Evolutionary conservation across 2,113 vertebrate species (phyloP).

Genomic region (Pterocles orientalis): DNA sequence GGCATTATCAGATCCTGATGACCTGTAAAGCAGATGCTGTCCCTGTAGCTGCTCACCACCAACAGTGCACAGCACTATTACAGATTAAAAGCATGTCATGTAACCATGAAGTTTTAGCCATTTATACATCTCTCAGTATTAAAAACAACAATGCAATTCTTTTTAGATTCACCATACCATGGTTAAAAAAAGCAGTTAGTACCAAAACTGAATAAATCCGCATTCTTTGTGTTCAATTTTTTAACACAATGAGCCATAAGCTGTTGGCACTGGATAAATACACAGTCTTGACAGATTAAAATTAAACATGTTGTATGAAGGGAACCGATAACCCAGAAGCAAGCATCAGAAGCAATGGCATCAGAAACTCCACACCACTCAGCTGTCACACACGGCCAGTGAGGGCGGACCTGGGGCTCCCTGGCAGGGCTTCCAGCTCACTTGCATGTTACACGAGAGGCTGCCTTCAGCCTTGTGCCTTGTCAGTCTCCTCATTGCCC

Average conservation of each 20-base stretch:
- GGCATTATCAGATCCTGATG: too few species aligned
- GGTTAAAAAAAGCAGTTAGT: background rate
- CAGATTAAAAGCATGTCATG: background rate
- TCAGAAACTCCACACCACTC: background rate
- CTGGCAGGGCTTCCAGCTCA: background rate
- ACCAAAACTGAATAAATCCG: background rate
- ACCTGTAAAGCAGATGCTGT: background rate
- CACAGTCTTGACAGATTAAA: background rate
- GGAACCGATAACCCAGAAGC: background rate
- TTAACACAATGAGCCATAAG: background rate
- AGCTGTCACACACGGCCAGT: fast-evolving
- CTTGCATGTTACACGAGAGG: fast-evolving
- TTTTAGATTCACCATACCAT: background rate
- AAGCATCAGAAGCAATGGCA: background rate
- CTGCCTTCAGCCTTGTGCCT: background rate
- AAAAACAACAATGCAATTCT: background rate
- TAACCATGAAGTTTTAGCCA: background rate
- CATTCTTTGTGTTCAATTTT: background rate
- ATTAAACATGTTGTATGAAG: background rate
- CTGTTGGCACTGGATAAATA: background rate
- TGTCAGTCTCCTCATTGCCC: background rate
- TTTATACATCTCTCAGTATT: background rate
- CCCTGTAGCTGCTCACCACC: background rate
- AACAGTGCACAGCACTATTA: background rate
- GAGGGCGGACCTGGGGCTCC: background rate